Evolutionary conservation across 1,140 invertebrate genomes (phyloP), one percentile per base, ranked within the genome.

Genomic region (Macrobrachium nipponense): DNA sequence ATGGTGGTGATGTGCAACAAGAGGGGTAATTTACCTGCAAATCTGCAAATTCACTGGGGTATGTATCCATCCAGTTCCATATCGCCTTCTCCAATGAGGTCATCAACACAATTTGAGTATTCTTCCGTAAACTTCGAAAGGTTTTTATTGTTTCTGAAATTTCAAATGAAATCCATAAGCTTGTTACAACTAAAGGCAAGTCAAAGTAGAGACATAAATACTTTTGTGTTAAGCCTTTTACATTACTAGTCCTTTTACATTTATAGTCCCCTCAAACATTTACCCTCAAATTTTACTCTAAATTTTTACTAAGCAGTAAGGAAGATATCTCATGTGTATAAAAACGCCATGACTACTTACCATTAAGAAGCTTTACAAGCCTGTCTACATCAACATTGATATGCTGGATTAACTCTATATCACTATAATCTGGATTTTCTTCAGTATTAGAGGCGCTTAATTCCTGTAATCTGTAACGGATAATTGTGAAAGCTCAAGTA

Each of bases 41-140:
- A 72, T 89, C 88, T 95, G 92, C 86, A 86, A 89, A 89, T 62
- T 89, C 88, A 58, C 80, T 77, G 5, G 88, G 88, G 82, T 99
- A 98, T n/a, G 96, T 97, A 89, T 99, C 98, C 94, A 99, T 98
- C 98, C 98, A 99, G 91, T 99, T 99, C 97, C 98, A 99, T 87
- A 99, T 97, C 58, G 97, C 97, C 91, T 97, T 98, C 90, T 99
- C 98, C 86, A 99, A 91, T 11, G 96, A 97, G 88, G 93, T 94
- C 81, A 98, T 95, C 72, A 98, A 92, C 44, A 96, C 94, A 76
- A 97, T 92, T 87, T 98, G 96, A 17, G 96, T 96, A 72, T 96
- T 96, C 91, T 98, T 98, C 90, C 97, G 97, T 80, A 98, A 92
- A 87, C 94, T 93, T 86, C 95, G 95, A 91, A 98, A 97, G 92